Conservation (phyloP, 2,888 invertebrate species). For the Asteroscopus sphinx region DNA sequence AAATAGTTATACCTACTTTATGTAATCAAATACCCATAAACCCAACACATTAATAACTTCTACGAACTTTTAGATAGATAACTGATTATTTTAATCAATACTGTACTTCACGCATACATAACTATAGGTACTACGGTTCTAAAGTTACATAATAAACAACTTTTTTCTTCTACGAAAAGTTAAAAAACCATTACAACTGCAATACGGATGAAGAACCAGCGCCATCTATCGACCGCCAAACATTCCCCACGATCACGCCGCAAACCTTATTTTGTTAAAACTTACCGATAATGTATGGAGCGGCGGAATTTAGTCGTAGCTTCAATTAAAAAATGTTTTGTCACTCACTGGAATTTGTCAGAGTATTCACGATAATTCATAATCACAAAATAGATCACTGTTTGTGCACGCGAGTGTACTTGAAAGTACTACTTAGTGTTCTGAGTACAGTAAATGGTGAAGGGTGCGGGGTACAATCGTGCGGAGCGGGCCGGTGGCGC, state of each 20-base stretch:
- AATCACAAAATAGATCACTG: constrained; percentile 44
- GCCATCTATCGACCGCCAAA: constrained; percentile 77
- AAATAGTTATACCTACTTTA: not conserved
- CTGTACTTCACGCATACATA: not conserved
- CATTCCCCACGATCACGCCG: constrained; percentile 40
- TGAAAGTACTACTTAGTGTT: constrained; percentile 50
- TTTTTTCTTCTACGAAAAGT: constrained; percentile 59
- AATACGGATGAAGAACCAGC: constrained; percentile 77
- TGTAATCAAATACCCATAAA: not conserved
- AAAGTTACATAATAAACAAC: constrained; percentile 68
- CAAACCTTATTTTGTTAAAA: constrained; percentile 52
- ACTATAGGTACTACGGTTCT: not conserved
- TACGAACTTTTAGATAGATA: not conserved
- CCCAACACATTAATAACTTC: constrained; percentile 1
- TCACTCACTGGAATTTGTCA: constrained; percentile 44
- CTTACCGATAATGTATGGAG: constrained; percentile 55
- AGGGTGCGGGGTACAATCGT: constrained; percentile 56
- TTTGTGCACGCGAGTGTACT: constrained; percentile 49
- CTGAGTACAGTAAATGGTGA: constrained; percentile 44
- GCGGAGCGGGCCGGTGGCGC: constrained; percentile 64
- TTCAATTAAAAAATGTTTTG: constrained; percentile 34
- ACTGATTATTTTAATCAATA: not conserved
- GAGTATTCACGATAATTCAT: constrained; percentile 36
- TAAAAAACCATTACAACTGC: constrained; percentile 78
- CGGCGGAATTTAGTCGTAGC: constrained; percentile 24